Evolutionary conservation across 2,113 vertebrate species (phyloP), one percentile per base, ranked within the genome.

Genomic region (Laticauda colubrina): DNA sequence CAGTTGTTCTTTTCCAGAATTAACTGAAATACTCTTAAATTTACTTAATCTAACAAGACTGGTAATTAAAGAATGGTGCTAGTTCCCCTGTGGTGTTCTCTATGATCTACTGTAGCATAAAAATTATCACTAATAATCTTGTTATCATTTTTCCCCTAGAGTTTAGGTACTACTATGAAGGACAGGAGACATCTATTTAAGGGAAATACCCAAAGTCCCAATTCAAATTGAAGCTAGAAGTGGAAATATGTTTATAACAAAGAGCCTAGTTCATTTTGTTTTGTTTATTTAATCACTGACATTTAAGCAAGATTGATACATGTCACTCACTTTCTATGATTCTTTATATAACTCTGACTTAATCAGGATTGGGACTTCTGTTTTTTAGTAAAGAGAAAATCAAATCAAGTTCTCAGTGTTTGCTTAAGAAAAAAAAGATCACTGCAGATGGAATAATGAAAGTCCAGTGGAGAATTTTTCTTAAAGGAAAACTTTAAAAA

Each of bases 41-140:
- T 7, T 45, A 43, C 24, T 92, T 34, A 89, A 92, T 81, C 23
- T 81, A 85, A 48, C 45, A 64, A 87, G 56, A 34, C 2, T 5
- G 3, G 87, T 55, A 24, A 9, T 55, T 39, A 21, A 51, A 45
- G 14, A 21, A 85, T 61, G 14, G 43, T n/a, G 26, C 10, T 86
- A 3, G 45, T 51, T n/a, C 45, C 85, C 20, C 81, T 96, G 87
- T 93, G 94, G 94, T 92, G 94, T 95, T 89, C 93, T 87, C 91
- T 94, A 81, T 93, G 93, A 88, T 95, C 94, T 96, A 53, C 81
- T 90, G 90, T 94, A 94, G 94, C 94, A 93, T 95, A 92, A 91
- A 53, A 85, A 94, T 95, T 92, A 95, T 94, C 61, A 87, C 94
- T 45, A 12, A 56, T 8, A 86, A 51, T 29, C 24, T 56, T 56